Percentiles rank a stretch among this genome's conserved stretches.
These are phyloP conservation scores for Vulpes vulpes DNA, from an alignment of 2,113 vertebrate genomes.

Conservation along the genomic window DNA sequence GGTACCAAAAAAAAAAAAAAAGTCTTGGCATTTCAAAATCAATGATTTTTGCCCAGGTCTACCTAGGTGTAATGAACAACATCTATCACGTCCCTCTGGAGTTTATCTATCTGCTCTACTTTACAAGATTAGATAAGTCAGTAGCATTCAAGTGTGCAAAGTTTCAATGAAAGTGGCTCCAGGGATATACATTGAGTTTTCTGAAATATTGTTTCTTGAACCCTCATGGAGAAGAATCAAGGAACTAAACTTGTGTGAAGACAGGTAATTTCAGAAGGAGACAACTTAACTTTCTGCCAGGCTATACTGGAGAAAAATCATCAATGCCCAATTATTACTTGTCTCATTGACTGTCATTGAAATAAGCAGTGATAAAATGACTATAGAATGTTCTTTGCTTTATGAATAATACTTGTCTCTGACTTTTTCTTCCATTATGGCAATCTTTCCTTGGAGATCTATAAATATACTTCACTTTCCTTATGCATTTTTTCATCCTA, in stretches of 20 bases:
- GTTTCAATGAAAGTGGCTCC: neutral
- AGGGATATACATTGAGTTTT: neutral
- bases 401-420: neutral
- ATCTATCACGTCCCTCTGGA: neutral
- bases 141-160: constrained; percentile 19
- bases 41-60: neutral
- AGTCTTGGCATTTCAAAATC: constrained; percentile 49
- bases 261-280: neutral
- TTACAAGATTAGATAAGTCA: neutral
- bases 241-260: neutral
- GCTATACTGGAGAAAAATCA: neutral
- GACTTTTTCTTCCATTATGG: neutral
- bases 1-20: neutral
- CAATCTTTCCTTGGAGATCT: neutral
- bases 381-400: neutral
- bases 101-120: constrained; percentile 21
- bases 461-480: neutral
- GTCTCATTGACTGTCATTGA: neutral
- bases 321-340: neutral
- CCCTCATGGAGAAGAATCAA: neutral
- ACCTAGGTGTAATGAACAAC: neutral
- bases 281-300: constrained; percentile 1
- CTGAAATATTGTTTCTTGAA: neutral
- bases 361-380: neutral
- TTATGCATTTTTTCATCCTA: neutral